Evolutionary conservation across 2,113 vertebrate genomes (phyloP).

Genomic region (Lasiurus cinereus): DNA sequence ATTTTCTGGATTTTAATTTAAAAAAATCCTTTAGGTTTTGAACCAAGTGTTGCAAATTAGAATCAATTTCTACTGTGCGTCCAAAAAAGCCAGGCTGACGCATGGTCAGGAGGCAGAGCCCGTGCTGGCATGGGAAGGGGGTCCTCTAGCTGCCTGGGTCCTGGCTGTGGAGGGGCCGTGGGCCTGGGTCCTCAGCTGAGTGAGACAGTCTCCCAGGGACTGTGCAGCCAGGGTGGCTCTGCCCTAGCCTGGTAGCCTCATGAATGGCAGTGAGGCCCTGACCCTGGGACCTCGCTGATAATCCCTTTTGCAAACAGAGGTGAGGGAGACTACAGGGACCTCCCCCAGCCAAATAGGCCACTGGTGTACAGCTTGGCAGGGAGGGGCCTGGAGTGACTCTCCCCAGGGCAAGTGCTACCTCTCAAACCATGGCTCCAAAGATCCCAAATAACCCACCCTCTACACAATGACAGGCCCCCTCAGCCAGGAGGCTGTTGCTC

Average conservation of each 20-base stretch:
- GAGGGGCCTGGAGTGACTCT: background rate
- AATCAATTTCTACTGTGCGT: background rate
- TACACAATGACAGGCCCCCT: background rate
- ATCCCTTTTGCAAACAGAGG: background rate
- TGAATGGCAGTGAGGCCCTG: background rate
- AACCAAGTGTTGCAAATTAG: slow-evolving; percentile 19
- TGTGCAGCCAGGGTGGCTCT: background rate
- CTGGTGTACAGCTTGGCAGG: background rate
- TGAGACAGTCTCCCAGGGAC: rapidly evolving
- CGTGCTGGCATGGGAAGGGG: rapidly evolving
- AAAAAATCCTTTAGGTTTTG: slow-evolving; percentile 69
- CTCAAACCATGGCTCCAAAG: background rate
- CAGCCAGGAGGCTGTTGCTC: background rate
- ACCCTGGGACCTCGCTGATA: background rate
- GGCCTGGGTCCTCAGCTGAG: background rate
- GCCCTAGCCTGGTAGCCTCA: background rate
- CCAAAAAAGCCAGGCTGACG: background rate
- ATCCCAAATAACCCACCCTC: background rate
- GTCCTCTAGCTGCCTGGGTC: background rate
- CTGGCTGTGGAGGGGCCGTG: background rate
- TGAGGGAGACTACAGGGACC: background rate
- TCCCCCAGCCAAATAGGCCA: background rate
- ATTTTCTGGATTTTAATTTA: slow-evolving; percentile 76
- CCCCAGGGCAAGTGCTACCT: background rate
- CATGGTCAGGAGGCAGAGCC: rapidly evolving